Evolutionary conservation across 2,797 vertebrate genomes (phyloP).

Genomic region (Spinibarbus caldwelli): DNA sequence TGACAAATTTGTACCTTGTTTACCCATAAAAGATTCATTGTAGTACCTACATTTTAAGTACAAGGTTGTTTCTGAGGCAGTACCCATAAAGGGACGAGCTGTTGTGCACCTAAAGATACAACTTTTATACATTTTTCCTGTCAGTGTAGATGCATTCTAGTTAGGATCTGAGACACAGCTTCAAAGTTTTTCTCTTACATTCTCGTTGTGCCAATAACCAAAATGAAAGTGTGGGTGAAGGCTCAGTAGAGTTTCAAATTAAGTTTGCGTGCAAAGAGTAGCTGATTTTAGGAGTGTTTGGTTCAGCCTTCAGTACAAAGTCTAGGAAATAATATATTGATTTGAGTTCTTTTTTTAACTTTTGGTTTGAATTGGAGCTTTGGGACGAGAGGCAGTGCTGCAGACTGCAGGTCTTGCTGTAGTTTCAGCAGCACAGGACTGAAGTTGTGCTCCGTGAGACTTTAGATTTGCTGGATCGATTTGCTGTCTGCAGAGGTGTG

Average conservation of each 20-base stretch:
- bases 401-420: neutral
- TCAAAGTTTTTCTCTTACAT: neutral
- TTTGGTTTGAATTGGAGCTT: neutral
- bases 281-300: neutral
- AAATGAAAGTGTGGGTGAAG: neutral
- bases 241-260: neutral
- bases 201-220: neutral
- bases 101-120: neutral
- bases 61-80: neutral
- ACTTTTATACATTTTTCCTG: neutral
- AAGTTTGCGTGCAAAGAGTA: neutral
- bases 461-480: too few relatives aligned
- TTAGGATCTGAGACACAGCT: neutral
- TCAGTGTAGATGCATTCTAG: neutral
- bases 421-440: conserved; percentile 5
- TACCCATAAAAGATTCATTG: neutral
- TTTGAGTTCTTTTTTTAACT: neutral
- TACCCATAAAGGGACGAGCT: neutral
- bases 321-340: neutral
- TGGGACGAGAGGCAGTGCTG: neutral
- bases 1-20: neutral
- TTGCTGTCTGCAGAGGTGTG: conserved; percentile 38
- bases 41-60: neutral
- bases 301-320: neutral
- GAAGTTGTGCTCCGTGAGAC: neutral